phyloP scores from a whole-genome alignment of 2,113 vertebrate species.

The Oenanthe oenanthe region DNA sequence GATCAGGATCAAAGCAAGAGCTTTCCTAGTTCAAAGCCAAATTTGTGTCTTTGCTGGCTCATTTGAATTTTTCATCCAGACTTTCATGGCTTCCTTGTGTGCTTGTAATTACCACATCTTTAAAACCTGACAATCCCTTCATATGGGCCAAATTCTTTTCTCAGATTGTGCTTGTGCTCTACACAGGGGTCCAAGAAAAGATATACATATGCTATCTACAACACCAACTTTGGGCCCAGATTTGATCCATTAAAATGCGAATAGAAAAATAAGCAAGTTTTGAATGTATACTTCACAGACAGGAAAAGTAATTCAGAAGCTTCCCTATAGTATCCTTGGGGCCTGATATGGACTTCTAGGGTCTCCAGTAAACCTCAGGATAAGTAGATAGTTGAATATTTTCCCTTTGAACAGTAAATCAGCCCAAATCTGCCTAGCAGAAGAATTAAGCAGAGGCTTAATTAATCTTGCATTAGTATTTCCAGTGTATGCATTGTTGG shows the following conservation, averaged over 20 bases:
- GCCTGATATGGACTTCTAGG: neutral
- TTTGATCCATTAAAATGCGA: constrained; percentile 37
- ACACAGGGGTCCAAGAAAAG: constrained; percentile 55
- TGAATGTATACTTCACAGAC: neutral
- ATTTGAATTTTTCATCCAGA: constrained; percentile 67
- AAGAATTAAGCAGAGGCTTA: constrained; percentile 41
- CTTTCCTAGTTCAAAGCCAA: constrained; percentile 70
- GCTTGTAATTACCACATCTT: constrained; percentile 69
- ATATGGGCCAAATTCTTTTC: constrained; percentile 62
- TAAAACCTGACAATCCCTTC: constrained; percentile 68
- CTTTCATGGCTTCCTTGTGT: constrained; percentile 65
- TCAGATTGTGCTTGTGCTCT: constrained; percentile 39
- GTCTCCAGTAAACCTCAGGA: neutral
- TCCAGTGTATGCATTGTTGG: neutral
- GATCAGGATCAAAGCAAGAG: constrained; percentile 69
- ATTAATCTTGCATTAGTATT: constrained; percentile 45
- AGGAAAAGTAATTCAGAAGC: constrained; percentile 8
- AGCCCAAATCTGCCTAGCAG: constrained; percentile 43
- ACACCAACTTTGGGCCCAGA: constrained; percentile 54
- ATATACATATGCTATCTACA: constrained; percentile 46
- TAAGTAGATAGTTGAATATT: constrained; percentile 13
- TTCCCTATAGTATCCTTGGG: neutral
- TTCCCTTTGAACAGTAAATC: constrained; percentile 49
- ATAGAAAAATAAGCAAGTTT: constrained; percentile 25
- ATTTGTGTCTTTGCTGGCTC: constrained; percentile 69